Evolutionary conservation across 1,140 invertebrate genomes (phyloP), one percentile per base, ranked within the genome.

Genomic region (Drosophila takahashii): DNA sequence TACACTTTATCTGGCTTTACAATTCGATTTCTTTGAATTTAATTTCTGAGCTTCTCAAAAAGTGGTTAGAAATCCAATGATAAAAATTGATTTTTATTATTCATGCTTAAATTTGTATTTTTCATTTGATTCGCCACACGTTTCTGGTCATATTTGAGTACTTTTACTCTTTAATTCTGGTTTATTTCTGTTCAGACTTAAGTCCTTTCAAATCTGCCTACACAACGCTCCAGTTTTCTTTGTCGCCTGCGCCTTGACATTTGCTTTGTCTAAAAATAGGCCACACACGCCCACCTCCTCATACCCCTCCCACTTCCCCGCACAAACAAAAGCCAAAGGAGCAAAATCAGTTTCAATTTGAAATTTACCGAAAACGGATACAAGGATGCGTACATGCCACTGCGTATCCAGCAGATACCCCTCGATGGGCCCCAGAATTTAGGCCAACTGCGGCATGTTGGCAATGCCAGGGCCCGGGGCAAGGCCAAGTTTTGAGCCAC

Each of bases 271-370:
- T 61, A 53, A 69, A 76, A 60, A 69, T 77, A 52, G 71, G 70
- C 29, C 39, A 45, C 10, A 48, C 13, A 11, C 3, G 45, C 59
- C 27, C 3, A n/a, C 16, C 42, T 22, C 11, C 7, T 7, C 45
- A 6, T 11, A 3, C 47, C 47, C 9, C n/a, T 7, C 16, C 13
- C 44, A n/a, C 22, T n/a, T 4, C 11, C 10, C 9, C n/a, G 4
- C 13, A 39, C 51, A 66, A 79, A 79, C 57, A 58, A 58, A 62
- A 72, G 67, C 75, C 56, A 71, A 83, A 79, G 65, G 79, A 83
- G 67, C 64, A 65, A 81, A 70, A 84, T 83, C 75, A 84, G 81
- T 81, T 84, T 84, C 80, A 83, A 84, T 84, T 84, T 66, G 75
- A 75, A 84, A 84, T 84, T 83, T 79, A 62, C 70, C 79, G 41